Conservation (phyloP, 2,888 invertebrate genomes). For the Polymixis lichenea region DNA sequence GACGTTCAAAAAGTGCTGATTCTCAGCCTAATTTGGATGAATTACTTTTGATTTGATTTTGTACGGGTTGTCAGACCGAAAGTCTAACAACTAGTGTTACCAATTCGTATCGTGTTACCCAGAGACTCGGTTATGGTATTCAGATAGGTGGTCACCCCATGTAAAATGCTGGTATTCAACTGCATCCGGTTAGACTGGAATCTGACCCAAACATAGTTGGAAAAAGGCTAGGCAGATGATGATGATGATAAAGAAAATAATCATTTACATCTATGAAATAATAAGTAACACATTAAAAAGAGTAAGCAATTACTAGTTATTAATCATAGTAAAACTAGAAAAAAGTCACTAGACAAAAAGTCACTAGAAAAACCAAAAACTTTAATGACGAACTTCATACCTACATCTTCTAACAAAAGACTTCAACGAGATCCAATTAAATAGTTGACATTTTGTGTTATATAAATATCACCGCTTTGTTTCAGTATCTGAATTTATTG, state of each 20-base stretch:
- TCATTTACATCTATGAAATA: not conserved
- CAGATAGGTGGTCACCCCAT: not conserved
- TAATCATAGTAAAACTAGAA: not conserved
- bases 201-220: not conserved
- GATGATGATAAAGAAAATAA: not conserved
- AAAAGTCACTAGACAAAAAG: not conserved
- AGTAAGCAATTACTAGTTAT: not conserved
- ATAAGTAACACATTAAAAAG: not conserved
- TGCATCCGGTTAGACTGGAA: not conserved
- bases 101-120: not conserved
- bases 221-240: not conserved
- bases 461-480: not conserved
- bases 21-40: too few relatives aligned
- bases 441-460: not conserved
- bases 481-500: not conserved
- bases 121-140: too few relatives aligned
- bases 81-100: not conserved
- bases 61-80: not conserved
- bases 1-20: too few relatives aligned
- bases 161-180: not conserved
- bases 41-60: too few relatives aligned
- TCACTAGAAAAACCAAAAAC: not conserved
- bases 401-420: slow-evolving; percentile 49
- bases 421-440: slow-evolving; percentile 59
- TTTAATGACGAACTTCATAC: not conserved